Conservation (phyloP, 2,888 invertebrate genomes). For the Thereva unica region DNA sequence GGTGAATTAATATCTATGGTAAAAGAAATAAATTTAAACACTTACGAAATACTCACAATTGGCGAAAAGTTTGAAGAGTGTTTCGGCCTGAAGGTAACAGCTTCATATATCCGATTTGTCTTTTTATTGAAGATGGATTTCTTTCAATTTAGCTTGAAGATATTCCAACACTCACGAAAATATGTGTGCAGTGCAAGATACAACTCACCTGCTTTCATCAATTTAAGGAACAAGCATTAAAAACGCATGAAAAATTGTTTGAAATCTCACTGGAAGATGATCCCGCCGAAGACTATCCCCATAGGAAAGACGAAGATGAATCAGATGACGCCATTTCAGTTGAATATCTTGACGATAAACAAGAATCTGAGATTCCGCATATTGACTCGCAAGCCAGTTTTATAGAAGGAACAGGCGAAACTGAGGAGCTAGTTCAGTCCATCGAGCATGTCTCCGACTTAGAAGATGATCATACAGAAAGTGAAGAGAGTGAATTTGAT, state of each 20-base stretch:
- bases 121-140: background rate
- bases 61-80: constrained; percentile 33
- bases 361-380: background rate
- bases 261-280: background rate
- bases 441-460: no score
- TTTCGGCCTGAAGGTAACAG: constrained; percentile 4
- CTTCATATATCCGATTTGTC: background rate
- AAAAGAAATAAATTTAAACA: background rate
- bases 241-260: constrained; percentile 10
- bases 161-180: constrained; percentile 1
- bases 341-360: constrained; percentile 11
- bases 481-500: no score
- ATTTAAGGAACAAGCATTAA: constrained; percentile 16
- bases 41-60: background rate
- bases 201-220: constrained; percentile 29
- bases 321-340: background rate
- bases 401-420: constrained; percentile 1
- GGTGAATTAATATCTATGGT: constrained; percentile 15
- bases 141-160: constrained; percentile 11
- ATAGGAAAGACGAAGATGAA: background rate
- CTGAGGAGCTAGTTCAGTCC: background rate
- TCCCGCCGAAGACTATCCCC: background rate
- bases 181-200: constrained; percentile 32
- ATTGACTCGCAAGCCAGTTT: background rate
- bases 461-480: no score